These are phyloP conservation scores for Liopterus haemorrhoidalis DNA, from an alignment of 2,888 invertebrate genomes.

Conservation along the genomic window DNA sequence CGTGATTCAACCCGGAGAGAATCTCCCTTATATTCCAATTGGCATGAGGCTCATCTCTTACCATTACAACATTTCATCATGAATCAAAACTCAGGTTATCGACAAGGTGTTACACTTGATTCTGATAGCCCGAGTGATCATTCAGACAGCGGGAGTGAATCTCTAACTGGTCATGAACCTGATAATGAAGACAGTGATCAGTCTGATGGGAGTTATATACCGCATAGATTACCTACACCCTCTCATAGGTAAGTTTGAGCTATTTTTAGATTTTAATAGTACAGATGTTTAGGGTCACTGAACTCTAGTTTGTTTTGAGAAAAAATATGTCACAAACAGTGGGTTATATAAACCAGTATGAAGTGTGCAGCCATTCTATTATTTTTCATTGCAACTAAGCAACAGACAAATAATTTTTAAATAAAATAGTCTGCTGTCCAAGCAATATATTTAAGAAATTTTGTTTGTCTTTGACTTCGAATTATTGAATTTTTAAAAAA, in stretches of 20 bases:
- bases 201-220: constrained; percentile 61
- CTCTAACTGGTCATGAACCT: constrained; percentile 65
- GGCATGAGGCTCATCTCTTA: constrained; percentile 70
- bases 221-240: constrained; percentile 48
- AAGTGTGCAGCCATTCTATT: too few relatives aligned
- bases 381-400: too few relatives aligned
- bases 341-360: too few relatives aligned
- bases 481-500: background rate
- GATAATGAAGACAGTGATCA: constrained; percentile 73
- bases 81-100: constrained; percentile 75
- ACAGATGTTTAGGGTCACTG: too few relatives aligned
- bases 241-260: constrained; percentile 22
- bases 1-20: constrained; percentile 41
- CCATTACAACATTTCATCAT: constrained; percentile 84
- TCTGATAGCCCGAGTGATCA: constrained; percentile 73
- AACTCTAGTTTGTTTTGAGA: too few relatives aligned
- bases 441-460: too few relatives aligned
- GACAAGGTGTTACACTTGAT: constrained; percentile 61
- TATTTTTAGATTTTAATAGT: too few relatives aligned
- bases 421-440: too few relatives aligned
- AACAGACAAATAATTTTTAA: too few relatives aligned
- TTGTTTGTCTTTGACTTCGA: background rate
- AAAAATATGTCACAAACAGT: too few relatives aligned
- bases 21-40: constrained; percentile 64
- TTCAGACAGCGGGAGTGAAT: constrained; percentile 67